Conservation (phyloP, 1,140 invertebrate genomes). For the Brachystomella parvula region DNA sequence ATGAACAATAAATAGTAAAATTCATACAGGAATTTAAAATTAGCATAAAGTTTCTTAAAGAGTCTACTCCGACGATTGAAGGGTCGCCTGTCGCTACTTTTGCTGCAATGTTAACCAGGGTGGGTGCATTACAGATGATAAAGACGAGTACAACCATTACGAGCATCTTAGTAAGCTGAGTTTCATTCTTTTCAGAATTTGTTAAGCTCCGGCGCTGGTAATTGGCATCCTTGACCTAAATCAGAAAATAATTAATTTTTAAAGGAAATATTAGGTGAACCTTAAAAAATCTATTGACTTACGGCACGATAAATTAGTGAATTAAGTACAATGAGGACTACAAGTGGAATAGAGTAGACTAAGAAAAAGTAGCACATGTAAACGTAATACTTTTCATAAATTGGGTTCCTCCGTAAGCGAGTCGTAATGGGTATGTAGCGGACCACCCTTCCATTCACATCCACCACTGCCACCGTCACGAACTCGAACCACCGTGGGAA, state of each 20-base stretch:
- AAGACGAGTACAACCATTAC: slow-evolving; percentile 14
- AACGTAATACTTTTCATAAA: slow-evolving; percentile 17
- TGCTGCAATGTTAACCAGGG: neutral
- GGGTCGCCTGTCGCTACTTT: neutral
- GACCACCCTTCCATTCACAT: neutral
- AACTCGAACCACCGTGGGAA: slow-evolving; percentile 55
- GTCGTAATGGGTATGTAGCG: slow-evolving; percentile 9
- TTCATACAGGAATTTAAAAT: slow-evolving; percentile 21
- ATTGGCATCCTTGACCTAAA: slow-evolving; percentile 13
- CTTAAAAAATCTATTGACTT: neutral
- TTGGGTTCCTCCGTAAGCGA: neutral
- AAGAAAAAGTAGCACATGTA: slow-evolving; percentile 1
- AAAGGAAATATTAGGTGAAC: neutral
- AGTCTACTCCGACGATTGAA: slow-evolving; percentile 10
- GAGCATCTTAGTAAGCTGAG: slow-evolving; percentile 19
- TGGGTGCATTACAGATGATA: slow-evolving; percentile 16
- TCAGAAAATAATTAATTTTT: too few relatives aligned
- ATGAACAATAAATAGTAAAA: slow-evolving; percentile 20
- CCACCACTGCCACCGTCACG: neutral
- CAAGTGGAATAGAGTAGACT: neutral
- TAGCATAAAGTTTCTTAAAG: slow-evolving; percentile 12
- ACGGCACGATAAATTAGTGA: slow-evolving; percentile 18
- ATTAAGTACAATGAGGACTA: slow-evolving; percentile 12
- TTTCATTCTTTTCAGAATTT: slow-evolving; percentile 14
- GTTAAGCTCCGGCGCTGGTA: neutral